Conservation (phyloP, 2,888 invertebrate genomes). For the Galerucella pusilla region DNA sequence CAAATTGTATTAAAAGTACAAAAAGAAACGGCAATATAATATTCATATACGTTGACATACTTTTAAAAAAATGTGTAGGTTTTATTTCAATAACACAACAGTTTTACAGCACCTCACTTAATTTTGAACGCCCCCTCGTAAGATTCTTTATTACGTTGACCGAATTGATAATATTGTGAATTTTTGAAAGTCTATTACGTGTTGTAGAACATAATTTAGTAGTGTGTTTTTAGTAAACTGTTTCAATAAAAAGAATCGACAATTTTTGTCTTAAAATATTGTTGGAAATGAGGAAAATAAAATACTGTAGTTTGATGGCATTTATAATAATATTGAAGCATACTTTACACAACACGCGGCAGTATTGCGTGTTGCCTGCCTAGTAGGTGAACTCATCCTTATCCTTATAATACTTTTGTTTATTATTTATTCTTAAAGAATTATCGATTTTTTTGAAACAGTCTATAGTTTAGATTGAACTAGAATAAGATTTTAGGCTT, state of each 20-base stretch:
- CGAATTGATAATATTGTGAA: slow-evolving; percentile 17
- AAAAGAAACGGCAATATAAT: neutral
- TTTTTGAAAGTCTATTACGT: slow-evolving; percentile 31
- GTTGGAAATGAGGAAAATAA: too few species aligned
- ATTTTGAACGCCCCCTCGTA: neutral
- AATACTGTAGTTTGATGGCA: too few species aligned
- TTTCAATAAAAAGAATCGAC: too few species aligned
- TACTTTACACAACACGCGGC: too few species aligned
- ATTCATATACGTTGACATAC: neutral
- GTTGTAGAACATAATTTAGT: slow-evolving; percentile 19
- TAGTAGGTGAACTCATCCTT: too few species aligned
- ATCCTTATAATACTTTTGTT: too few species aligned
- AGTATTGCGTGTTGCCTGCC: too few species aligned
- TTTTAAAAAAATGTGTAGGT: neutral
- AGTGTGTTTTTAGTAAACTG: neutral
- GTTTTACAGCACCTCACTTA: too few species aligned
- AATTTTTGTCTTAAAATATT: too few species aligned
- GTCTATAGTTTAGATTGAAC: slow-evolving; percentile 4
- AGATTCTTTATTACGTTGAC: neutral
- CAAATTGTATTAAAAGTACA: neutral
- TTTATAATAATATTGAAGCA: too few species aligned
- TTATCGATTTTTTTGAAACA: too few species aligned
- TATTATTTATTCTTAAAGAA: too few species aligned
- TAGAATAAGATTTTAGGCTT: slow-evolving; percentile 13
- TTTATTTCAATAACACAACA: neutral